Percentiles rank a stretch among this genome's conserved stretches.
phyloP scores from a whole-genome alignment of 2,113 vertebrate species.

The Tinamus guttatus region DNA sequence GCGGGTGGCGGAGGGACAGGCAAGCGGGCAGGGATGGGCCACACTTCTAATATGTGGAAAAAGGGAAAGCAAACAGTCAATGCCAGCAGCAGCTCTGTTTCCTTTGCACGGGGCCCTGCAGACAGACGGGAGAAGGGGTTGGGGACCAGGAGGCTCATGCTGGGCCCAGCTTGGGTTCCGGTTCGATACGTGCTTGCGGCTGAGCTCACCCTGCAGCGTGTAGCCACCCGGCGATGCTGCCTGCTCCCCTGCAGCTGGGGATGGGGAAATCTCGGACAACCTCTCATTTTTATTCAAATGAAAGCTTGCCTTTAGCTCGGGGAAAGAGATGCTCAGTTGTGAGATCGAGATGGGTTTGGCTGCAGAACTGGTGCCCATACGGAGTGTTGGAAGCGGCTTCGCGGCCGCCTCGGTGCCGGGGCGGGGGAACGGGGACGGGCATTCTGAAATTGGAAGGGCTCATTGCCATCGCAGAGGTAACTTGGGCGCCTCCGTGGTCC shows the following conservation, averaged over 20 bases:
- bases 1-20: not conserved
- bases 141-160: not conserved
- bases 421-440: not conserved
- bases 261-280: not conserved
- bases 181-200: not conserved
- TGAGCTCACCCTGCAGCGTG: accelerated
- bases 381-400: not conserved
- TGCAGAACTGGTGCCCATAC: not conserved
- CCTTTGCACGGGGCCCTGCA: not conserved
- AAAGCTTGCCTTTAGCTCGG: not conserved
- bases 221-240: not conserved
- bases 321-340: not conserved
- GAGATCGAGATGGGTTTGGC: not conserved
- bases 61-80: not conserved
- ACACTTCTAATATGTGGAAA: not conserved
- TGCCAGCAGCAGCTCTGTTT: not conserved
- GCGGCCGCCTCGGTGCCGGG: accelerated
- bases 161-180: accelerated
- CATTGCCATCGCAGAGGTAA: not conserved
- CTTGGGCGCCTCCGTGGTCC: not conserved
- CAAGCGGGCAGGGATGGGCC: not conserved
- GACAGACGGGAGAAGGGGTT: not conserved
- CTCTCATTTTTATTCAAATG: not conserved
- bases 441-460: not conserved
- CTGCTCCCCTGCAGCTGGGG: not conserved